These are phyloP conservation scores for Tachysurus fulvidraco DNA, from an alignment of 2,113 vertebrate species.

Conservation along the genomic window DNA sequence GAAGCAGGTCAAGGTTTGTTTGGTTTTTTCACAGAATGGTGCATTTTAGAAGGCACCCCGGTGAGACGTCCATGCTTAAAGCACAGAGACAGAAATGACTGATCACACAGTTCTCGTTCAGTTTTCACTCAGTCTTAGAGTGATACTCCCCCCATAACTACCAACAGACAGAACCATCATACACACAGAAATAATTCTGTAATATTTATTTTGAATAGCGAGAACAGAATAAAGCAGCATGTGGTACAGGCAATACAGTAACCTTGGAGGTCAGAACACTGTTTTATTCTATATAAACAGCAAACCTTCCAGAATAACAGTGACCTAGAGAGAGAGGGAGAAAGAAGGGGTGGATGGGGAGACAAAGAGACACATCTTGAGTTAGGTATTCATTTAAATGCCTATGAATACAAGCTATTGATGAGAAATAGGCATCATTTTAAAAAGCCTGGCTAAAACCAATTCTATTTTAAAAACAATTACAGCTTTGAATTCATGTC, in stretches of 20 bases:
- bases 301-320: conserved; percentile 33
- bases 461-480: conserved; percentile 57
- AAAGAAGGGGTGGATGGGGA: conserved; percentile 61
- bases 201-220: conserved; percentile 43
- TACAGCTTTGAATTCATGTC: conserved; percentile 52
- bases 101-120: conserved; percentile 60
- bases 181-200: conserved; percentile 27
- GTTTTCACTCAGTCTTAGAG: conserved; percentile 18
- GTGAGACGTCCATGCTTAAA: conserved; percentile 22
- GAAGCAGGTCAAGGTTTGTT: neutral
- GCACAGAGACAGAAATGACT: conserved; percentile 46
- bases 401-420: conserved; percentile 47
- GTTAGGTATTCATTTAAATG: conserved; percentile 52
- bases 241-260: conserved; percentile 36
- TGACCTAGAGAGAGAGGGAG: conserved; percentile 56
- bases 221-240: conserved; percentile 45
- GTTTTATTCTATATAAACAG: conserved; percentile 49
- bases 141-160: conserved; percentile 5
- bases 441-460: conserved; percentile 46
- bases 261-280: conserved; percentile 43
- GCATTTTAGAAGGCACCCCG: conserved; percentile 9
- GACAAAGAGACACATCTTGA: conserved; percentile 55
- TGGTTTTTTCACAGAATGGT: neutral
- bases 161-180: conserved; percentile 12
- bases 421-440: conserved; percentile 47